Percentiles rank a stretch among this genome's conserved stretches.
phyloP scores from a whole-genome alignment of 2,797 vertebrate species.

The Rhincodon typus region DNA sequence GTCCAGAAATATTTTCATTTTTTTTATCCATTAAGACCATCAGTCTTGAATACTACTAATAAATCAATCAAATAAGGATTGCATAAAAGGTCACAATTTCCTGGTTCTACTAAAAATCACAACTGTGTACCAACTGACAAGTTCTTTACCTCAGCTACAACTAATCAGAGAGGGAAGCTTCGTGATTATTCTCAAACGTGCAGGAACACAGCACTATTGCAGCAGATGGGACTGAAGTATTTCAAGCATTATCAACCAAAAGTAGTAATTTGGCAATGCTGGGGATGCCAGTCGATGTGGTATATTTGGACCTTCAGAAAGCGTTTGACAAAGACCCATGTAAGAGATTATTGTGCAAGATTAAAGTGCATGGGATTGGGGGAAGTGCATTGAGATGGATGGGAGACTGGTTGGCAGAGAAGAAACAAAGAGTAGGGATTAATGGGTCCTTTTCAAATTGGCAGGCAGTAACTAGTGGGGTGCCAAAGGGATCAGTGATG shows the following conservation, averaged over 20 bases:
- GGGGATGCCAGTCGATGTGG: no score
- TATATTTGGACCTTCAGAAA: no score
- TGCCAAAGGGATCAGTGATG: no score
- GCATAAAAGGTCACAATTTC: not conserved
- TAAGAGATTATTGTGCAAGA: no score
- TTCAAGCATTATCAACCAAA: not conserved
- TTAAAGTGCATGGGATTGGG: no score
- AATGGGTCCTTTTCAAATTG: no score
- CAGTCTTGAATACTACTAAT: not conserved
- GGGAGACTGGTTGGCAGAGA: no score
- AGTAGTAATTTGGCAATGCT: not conserved
- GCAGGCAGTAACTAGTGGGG: no score
- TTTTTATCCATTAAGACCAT: not conserved
- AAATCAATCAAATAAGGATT: not conserved
- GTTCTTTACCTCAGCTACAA: not conserved
- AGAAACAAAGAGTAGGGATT: no score
- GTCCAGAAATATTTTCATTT: not conserved
- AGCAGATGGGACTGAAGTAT: not conserved
- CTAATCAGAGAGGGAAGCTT: not conserved
- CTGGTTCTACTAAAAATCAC: not conserved
- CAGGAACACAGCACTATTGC: not conserved
- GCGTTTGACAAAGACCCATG: no score
- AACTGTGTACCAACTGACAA: not conserved
- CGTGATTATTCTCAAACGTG: not conserved
- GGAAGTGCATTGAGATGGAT: no score